These are phyloP conservation scores for Palaemon carinicauda DNA, from an alignment of 1,140 invertebrate species.

Conservation along the genomic window DNA sequence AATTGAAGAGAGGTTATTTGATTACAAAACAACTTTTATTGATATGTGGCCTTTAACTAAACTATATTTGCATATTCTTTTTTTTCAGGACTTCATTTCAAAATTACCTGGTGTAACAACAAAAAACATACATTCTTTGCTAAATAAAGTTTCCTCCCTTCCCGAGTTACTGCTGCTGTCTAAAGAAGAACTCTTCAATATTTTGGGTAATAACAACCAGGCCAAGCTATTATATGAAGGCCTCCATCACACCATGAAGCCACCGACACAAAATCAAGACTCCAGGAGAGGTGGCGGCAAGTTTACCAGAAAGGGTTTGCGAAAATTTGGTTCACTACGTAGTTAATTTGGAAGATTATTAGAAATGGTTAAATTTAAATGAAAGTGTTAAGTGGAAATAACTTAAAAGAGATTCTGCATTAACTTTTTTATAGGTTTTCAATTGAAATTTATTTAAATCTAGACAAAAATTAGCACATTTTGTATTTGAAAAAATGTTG, in stretches of 20 bases:
- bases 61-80: constrained; percentile 38
- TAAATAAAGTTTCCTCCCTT: constrained; percentile 82
- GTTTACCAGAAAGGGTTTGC: constrained; percentile 35
- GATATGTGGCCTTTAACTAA: neutral
- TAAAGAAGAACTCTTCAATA: constrained; percentile 72
- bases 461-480: too few relatives aligned
- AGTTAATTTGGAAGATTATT: too few relatives aligned
- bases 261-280: constrained; percentile 14
- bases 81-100: constrained; percentile 84
- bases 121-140: constrained; percentile 81
- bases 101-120: constrained; percentile 90
- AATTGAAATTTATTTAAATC: too few relatives aligned
- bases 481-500: too few relatives aligned
- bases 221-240: constrained; percentile 66
- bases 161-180: constrained; percentile 64
- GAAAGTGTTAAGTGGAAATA: too few relatives aligned
- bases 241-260: constrained; percentile 62
- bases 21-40: neutral
- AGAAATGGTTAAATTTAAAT: too few relatives aligned
- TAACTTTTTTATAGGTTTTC: too few relatives aligned
- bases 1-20: neutral
- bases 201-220: constrained; percentile 71
- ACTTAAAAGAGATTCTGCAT: too few relatives aligned
- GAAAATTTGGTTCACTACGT: neutral
- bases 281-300: constrained; percentile 13